Base-by-base conservation (phyloP, 2,113 vertebrate genomes). In the Oreocharis arfaki region DNA sequence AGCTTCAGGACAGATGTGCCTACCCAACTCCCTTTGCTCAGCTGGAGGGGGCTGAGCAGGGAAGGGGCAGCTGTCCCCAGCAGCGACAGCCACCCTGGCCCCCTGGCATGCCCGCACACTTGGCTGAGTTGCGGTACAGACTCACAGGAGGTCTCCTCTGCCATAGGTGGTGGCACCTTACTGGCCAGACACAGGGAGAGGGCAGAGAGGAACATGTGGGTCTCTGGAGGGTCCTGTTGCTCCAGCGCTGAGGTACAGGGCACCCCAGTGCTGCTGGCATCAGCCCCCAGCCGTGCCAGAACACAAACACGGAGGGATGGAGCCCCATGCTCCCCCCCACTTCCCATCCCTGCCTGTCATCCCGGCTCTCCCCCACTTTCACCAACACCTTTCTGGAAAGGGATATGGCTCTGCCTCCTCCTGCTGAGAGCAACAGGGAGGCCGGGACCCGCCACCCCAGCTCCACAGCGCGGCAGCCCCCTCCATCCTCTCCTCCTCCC, bases 261-360 rank as follows among this genome's bases (percentile, higher is more conserved):
- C 32, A 71, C 9, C 42, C 28, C 50, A 53, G 7, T 0, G 5
- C 42, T 33, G 35, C 33, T 0, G 0, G 26, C 8, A 6, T 50
- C 74, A 59, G 16, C 7, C 16, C 19, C 11, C 2, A n/a, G 11
- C 35, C 0, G 0, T 13, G 16, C 7, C 6, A 20, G 78, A 35
- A 39, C 59, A 69, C 0, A 2, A 18, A n/a, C 9, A 81, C 6
- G 9, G 33, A 89, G 11, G 13, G 26, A 82, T 22, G 26, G 13
- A 46, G 8, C 52, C 19, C 13, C 68, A n/a, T 0, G 6, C 21
- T n/a, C 32, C 13, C 15, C 3, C 0, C 16, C 1, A 0, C 6
- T 32, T 27, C 11, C 22, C 49, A 74, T 30, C 56, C 33, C 30
- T 28, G 28, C 53, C 44, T 0, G 3, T 28, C 28, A 18, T 42